Evolutionary conservation across 2,797 vertebrate genomes (phyloP), one percentile per base, ranked within the genome.

Genomic region (Erethizon dorsatum): DNA sequence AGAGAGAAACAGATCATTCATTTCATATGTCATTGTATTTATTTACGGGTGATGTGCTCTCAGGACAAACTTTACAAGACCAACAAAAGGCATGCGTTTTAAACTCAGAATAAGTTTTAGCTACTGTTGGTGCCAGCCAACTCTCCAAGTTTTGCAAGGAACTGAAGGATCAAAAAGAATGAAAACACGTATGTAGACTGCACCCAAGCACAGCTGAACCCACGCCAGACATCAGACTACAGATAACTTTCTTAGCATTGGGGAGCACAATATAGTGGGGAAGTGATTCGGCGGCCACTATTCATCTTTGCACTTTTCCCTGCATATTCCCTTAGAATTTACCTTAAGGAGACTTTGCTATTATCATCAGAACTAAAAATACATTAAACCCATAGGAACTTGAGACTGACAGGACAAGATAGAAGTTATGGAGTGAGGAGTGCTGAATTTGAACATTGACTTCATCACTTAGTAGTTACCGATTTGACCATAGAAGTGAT

Each of bases 281-380:
- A 2, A 52, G 47, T 7, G 22, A 54, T 67, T 90, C 5, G 1
- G 4, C 2, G 47, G 33, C 45, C 45, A 10, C 75, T 20, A 82
- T 67, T n/a, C 3, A 52, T 67, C 33, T n/a, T 54, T 26, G 31
- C 33, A 45, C 9, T 95, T 93, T 75, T 59, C 77, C 37, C 17
- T 31, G n/a, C 17, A 75, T 56, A 87, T 50, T 52, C 37, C 20
- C 61, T 69, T 95, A 75, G 65, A 75, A 88, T 83, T 65, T 87
- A 69, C 2, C 24, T 37, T 93, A 52, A 82, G 31, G 4, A 83
- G 33, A 84, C 45, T 83, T 13, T 47, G 47, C 73, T 95, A 59
- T 95, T 69, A 59, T 86, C 65, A 85, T 33, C 47, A 73, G 37
- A 78, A 75, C 52, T 69, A 67, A 95, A 92, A 79, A 33, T 63